phyloP scores from a whole-genome alignment of 2,113 vertebrate genomes.

The Damaliscus lunatus region DNA sequence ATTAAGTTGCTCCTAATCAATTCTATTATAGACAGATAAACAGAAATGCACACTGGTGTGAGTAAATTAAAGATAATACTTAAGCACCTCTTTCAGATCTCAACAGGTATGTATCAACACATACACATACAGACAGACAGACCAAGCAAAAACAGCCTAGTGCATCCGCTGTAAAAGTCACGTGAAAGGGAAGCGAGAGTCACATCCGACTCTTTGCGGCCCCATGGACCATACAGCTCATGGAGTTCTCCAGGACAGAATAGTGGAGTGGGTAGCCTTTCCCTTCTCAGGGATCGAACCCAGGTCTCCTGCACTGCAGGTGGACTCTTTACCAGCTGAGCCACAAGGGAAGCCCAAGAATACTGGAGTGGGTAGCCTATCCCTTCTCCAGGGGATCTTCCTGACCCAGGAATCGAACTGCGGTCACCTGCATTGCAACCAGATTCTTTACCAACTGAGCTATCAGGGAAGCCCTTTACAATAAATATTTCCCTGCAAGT shows the following conservation, averaged over 20 bases:
- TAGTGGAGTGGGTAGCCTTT: background rate
- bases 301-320: background rate
- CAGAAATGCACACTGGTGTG: background rate
- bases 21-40: slow-evolving; percentile 1
- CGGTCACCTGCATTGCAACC: background rate
- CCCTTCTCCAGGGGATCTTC: background rate
- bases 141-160: background rate
- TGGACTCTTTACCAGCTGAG: background rate
- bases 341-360: background rate
- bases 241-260: background rate
- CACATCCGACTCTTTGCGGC: accelerated
- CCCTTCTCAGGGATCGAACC: background rate
- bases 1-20: slow-evolving; percentile 53
- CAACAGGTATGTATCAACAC: background rate
- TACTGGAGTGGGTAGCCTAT: background rate
- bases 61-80: slow-evolving; percentile 15
- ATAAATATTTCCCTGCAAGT: background rate
- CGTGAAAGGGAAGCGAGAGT: background rate
- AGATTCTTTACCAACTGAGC: background rate
- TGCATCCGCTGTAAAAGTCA: background rate
- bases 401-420: accelerated
- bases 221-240: background rate
- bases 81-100: background rate
- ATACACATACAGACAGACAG: background rate
- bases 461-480: background rate